Conservation (phyloP, 2,888 invertebrate species). For the Drosophila barbarae region DNA sequence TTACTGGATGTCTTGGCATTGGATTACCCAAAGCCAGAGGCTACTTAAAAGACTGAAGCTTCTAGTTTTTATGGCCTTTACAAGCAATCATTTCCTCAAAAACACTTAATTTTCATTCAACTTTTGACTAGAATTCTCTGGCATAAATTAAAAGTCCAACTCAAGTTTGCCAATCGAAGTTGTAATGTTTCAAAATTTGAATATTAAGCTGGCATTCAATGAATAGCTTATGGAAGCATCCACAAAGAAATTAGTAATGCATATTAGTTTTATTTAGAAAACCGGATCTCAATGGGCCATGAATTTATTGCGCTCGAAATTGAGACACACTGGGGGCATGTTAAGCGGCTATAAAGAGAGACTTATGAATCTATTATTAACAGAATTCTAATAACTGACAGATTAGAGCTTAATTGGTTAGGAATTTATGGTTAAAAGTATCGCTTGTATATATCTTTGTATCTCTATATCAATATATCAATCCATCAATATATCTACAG, state of each 20-base stretch:
- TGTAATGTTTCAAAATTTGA: constrained; percentile 10
- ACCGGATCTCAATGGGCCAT: not conserved
- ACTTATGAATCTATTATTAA: not conserved
- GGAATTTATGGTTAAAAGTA: not conserved
- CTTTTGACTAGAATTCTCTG: not conserved
- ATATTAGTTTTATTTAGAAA: constrained; percentile 2
- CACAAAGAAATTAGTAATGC: constrained; percentile 10
- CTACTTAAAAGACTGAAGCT: not conserved
- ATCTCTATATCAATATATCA: no score
- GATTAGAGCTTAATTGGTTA: not conserved
- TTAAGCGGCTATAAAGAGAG: not conserved
- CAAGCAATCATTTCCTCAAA: constrained; percentile 1
- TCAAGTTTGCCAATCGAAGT: not conserved
- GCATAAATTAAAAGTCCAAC: not conserved
- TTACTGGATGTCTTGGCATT: constrained; percentile 1
- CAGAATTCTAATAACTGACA: not conserved
- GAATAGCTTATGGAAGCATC: no score
- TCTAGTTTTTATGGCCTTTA: constrained; percentile 1
- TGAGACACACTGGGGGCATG: constrained; percentile 3
- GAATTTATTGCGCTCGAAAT: constrained; percentile 8
- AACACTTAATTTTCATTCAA: not conserved
- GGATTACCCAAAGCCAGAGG: not conserved
- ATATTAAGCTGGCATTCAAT: constrained; percentile 8
- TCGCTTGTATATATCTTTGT: not conserved
- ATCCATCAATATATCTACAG: no score